These are phyloP conservation scores for Falcaria lacertinaria DNA, from an alignment of 2,888 invertebrate genomes.

Conservation along the genomic window DNA sequence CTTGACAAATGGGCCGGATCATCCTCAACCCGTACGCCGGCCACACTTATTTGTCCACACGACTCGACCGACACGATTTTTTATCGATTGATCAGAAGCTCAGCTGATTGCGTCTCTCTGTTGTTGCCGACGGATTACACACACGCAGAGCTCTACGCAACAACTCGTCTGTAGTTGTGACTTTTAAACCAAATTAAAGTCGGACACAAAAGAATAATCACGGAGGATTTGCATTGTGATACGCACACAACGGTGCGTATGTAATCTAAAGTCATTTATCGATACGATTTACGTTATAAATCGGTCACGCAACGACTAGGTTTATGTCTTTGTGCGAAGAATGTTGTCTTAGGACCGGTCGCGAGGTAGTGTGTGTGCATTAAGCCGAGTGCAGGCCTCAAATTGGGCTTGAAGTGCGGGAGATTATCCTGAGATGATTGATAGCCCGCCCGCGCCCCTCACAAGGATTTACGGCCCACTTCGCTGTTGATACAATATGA, in stretches of 20 bases:
- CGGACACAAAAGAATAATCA: constrained; percentile 57
- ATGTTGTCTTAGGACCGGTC: constrained; percentile 10
- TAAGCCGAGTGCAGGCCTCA: constrained; percentile 71
- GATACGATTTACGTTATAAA: constrained; percentile 15
- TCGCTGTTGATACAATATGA: constrained; percentile 4
- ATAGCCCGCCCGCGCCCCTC: constrained; percentile 47
- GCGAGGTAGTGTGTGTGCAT: constrained; percentile 44
- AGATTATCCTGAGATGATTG: constrained; percentile 84
- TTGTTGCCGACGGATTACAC: constrained; percentile 72
- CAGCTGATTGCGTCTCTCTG: constrained; percentile 75
- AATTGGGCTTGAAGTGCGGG: constrained; percentile 79
- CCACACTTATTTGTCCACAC: constrained; percentile 61
- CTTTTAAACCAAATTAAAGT: constrained; percentile 48
- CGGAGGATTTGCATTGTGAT: constrained; percentile 58
- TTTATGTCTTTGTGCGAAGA: constrained; percentile 19
- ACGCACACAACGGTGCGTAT: constrained; percentile 32
- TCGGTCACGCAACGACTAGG: constrained; percentile 14
- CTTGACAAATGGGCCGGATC: constrained; percentile 76
- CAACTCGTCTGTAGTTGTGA: constrained; percentile 1
- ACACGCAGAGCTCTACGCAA: constrained; percentile 8
- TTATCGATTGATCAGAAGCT: constrained; percentile 76
- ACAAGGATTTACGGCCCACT: constrained; percentile 7
- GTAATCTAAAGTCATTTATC: constrained; percentile 20
- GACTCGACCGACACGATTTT: constrained; percentile 62
- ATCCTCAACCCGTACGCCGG: constrained; percentile 53